Percentiles rank a stretch among this genome's conserved stretches.
These are phyloP conservation scores for Terebella lapidaria DNA, from an alignment of 2,888 invertebrate genomes.

Conservation along the genomic window DNA sequence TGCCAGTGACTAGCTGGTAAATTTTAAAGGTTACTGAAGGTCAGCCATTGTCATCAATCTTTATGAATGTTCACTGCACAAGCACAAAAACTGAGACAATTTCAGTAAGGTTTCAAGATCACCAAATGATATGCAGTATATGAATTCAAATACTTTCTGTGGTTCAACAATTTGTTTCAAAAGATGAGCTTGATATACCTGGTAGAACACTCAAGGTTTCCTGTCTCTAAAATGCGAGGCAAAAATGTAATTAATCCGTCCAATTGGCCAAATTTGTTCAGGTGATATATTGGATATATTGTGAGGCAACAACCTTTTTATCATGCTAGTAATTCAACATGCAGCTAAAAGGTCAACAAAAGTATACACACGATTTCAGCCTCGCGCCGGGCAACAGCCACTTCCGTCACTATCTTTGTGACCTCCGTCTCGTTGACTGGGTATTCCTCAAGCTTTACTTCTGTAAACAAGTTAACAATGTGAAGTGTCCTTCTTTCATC, in stretches of 20 bases:
- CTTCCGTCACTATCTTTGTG: conserved; percentile 83
- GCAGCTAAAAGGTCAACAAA: background rate
- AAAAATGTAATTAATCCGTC: too few species aligned
- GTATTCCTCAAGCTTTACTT: conserved; percentile 77
- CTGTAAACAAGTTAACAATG: conserved; percentile 43
- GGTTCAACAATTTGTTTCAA: too few species aligned
- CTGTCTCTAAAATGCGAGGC: too few species aligned
- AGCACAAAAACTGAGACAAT: too few species aligned
- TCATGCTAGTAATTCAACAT: background rate
- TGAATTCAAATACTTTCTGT: too few species aligned
- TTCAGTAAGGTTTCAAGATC: too few species aligned
- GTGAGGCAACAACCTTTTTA: background rate
- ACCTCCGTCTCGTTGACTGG: conserved; percentile 83
- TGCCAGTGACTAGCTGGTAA: background rate
- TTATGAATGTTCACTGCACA: too few species aligned
- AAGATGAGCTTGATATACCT: too few species aligned
- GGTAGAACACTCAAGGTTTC: too few species aligned
- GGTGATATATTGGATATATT: background rate
- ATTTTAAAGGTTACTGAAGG: background rate
- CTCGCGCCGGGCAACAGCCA: conserved; percentile 85
- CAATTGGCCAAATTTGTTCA: background rate
- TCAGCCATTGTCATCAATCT: too few species aligned
- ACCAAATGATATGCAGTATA: too few species aligned
- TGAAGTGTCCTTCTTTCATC: too few species aligned
- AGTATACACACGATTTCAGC: conserved; percentile 66